Evolutionary conservation across 2,888 invertebrate species (phyloP).

Genomic region (Antheraea yamamai): DNA sequence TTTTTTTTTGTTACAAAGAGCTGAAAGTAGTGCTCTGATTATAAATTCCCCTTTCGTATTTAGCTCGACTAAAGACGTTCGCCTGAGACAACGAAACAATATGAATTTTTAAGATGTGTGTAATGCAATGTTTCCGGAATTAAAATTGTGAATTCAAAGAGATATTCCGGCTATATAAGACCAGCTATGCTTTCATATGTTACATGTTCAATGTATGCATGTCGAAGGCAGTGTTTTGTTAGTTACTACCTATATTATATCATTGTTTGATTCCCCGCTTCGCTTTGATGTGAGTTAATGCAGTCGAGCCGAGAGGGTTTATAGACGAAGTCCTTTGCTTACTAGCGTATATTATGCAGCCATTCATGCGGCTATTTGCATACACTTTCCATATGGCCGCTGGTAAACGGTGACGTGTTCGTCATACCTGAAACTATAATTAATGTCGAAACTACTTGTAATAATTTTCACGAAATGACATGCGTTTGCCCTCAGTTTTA

Average conservation of each 20-base stretch:
- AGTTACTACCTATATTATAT: neutral
- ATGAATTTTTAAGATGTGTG: no score
- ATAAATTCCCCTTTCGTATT: no score
- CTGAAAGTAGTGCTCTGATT: no score
- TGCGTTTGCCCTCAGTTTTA: neutral
- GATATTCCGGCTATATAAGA: no score
- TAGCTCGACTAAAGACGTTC: no score
- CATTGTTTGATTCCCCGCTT: conserved; percentile 51
- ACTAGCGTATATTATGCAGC: conserved; percentile 56
- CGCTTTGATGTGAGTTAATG: conserved; percentile 71
- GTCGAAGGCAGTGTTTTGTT: neutral
- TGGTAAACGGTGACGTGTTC: conserved; percentile 9
- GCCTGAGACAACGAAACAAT: no score
- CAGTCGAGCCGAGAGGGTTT: conserved; percentile 54
- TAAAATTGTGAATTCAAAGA: no score
- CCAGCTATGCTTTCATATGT: no score
- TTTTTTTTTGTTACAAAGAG: no score
- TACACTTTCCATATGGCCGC: conserved; percentile 26
- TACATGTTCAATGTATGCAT: no score
- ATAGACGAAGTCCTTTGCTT: conserved; percentile 63
- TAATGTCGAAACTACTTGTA: neutral
- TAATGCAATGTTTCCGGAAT: no score
- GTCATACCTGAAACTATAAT: neutral
- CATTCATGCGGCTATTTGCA: conserved; percentile 57
- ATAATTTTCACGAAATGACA: neutral